phyloP scores from a whole-genome alignment of 2,113 vertebrate species.

The Bettongia penicillata region DNA sequence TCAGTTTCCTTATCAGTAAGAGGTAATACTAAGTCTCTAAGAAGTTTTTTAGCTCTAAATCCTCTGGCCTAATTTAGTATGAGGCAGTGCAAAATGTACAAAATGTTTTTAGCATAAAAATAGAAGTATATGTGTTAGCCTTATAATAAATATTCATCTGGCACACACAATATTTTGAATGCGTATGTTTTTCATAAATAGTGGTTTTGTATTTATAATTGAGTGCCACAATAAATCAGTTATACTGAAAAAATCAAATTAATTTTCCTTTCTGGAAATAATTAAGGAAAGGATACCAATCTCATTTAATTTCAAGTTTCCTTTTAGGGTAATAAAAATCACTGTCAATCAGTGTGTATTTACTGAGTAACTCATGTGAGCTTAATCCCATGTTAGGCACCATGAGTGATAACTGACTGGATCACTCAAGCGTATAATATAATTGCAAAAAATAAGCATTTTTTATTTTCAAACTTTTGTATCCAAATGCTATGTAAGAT shows the following conservation, averaged over 20 bases:
- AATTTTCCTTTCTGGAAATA: constrained; percentile 9
- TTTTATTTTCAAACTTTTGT: background rate
- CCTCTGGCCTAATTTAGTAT: background rate
- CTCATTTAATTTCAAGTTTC: background rate
- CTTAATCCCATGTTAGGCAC: background rate
- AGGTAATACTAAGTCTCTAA: background rate
- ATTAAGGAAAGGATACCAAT: background rate
- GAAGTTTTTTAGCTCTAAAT: background rate
- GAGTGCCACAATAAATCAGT: background rate
- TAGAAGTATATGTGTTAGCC: background rate
- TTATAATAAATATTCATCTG: background rate
- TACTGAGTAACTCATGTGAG: background rate
- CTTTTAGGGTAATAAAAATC: constrained; percentile 1
- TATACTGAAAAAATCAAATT: constrained; percentile 2
- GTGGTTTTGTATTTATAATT: constrained; percentile 10
- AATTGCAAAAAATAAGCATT: background rate
- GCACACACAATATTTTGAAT: background rate
- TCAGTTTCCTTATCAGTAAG: background rate
- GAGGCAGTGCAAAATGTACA: background rate
- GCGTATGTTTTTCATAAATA: background rate
- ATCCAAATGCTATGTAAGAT: background rate
- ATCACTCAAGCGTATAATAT: background rate
- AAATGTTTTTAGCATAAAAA: background rate
- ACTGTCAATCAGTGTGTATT: background rate
- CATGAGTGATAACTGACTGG: background rate